Evolutionary conservation across 2,113 vertebrate genomes (phyloP).

Genomic region (Lethenteron camtschaticum): DNA sequence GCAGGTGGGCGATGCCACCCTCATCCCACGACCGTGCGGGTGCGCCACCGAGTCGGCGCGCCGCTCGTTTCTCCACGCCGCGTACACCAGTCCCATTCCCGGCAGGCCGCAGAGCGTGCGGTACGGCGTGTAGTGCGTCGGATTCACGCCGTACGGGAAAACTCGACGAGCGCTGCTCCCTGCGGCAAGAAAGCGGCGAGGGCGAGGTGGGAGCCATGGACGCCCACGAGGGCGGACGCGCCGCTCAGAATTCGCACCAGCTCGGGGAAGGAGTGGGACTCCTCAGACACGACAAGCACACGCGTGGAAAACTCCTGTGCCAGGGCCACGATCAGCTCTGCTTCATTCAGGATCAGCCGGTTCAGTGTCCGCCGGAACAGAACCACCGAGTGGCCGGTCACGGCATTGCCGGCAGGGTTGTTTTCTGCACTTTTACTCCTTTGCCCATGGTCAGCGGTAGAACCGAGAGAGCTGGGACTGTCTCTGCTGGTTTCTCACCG

Average conservation of each 20-base stretch:
- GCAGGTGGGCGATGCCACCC: constrained; percentile 65
- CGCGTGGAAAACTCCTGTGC: constrained; percentile 89
- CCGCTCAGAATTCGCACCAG: constrained; percentile 50
- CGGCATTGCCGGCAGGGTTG: no score
- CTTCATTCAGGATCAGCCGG: constrained; percentile 76
- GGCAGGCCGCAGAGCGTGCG: constrained; percentile 66
- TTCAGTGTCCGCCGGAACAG: constrained; percentile 71
- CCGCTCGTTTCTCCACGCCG: constrained; percentile 55
- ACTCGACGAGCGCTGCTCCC: constrained; percentile 67
- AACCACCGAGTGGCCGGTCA: constrained; percentile 15
- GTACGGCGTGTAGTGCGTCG: constrained; percentile 86
- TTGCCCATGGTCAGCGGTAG: no score
- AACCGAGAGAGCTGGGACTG: no score
- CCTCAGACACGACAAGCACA: constrained; percentile 62
- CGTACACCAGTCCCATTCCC: constrained; percentile 81
- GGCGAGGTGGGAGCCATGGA: constrained; percentile 85
- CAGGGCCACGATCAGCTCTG: constrained; percentile 59
- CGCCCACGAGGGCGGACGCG: constrained; percentile 67
- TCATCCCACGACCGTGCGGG: constrained; percentile 77
- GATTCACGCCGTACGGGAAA: constrained; percentile 75
- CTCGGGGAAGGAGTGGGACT: constrained; percentile 55
- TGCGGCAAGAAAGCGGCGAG: constrained; percentile 67
- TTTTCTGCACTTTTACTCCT: no score
- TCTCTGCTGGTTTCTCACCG: constrained; percentile 15
- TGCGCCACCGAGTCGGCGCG: constrained; percentile 50